Percentiles rank a stretch among this genome's conserved stretches.
These are phyloP conservation scores for Melitaea athalia DNA, from an alignment of 2,888 invertebrate genomes.

Conservation along the genomic window DNA sequence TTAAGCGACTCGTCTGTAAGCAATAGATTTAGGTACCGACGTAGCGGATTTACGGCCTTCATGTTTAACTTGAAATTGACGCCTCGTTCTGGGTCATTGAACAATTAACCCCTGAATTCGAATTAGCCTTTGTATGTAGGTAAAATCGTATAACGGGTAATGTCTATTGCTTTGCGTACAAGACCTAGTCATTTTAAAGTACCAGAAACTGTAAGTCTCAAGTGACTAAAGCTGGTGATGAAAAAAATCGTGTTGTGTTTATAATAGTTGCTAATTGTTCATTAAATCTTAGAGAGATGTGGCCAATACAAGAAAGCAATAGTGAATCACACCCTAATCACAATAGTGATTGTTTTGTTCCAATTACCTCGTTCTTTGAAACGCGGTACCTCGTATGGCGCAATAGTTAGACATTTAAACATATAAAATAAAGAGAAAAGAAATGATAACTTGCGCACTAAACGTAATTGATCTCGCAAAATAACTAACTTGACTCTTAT, in stretches of 20 bases:
- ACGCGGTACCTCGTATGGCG: background rate
- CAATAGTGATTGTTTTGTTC: too few relatives aligned
- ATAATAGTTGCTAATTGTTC: too few relatives aligned
- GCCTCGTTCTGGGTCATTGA: conserved; percentile 15
- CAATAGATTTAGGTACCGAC: conserved; percentile 35
- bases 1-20: conserved; percentile 41
- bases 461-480: conserved; percentile 25
- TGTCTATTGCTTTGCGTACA: background rate
- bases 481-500: conserved; percentile 26
- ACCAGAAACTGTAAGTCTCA: background rate
- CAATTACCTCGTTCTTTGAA: background rate
- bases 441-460: conserved; percentile 10
- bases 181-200: background rate
- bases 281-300: too few relatives aligned
- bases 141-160: background rate
- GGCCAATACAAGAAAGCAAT: too few relatives aligned
- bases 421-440: conserved; percentile 17
- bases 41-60: conserved; percentile 38
- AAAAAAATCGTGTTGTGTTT: too few relatives aligned
- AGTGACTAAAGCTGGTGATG: too few relatives aligned
- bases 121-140: background rate
- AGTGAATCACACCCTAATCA: too few relatives aligned
- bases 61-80: conserved; percentile 31
- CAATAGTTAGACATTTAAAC: conserved; percentile 5
- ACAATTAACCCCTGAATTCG: conserved; percentile 1